Evolutionary conservation across 92 coral and sea anemone genomes (phyloP), one percentile per base, ranked within the genome.

Genomic region (Parazoanthus atlanticus): DNA sequence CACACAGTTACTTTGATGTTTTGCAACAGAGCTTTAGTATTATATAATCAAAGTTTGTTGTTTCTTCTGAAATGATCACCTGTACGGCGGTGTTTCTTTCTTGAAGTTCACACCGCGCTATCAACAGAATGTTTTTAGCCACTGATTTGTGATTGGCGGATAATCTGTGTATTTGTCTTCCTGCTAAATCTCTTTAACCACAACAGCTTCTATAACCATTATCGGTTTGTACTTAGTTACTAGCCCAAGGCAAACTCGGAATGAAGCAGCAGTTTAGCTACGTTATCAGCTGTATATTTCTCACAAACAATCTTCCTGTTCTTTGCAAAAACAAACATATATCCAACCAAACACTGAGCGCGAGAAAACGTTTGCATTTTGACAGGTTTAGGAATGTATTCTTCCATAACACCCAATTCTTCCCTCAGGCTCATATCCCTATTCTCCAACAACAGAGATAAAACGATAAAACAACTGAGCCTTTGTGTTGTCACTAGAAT

Each of bases 141-240:
- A 54, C 71, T 52, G 84, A 32, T 52, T 31, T 31, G 34, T 80
- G 84, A 54, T 54, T 80, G 38, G 70, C 71, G 70, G 84, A 80
- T 80, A 80, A 80, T 80, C 17, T 54, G 71, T 80, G 29, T 79
- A 54, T 80, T 80, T 80, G 71, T 56, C 84, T 28, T 79, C 8
- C 84, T 34, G 11, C 58, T 0, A 79, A 30, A 54, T 79, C 36
- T 47, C 29, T 31, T 80, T 52, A 32, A 80, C 70, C 67, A 29
- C 72, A 80, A 16, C 84, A 80, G 56, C 46, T 34, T 31, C 26
- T 21, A 30, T 13, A 31, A 80, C 34, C 56, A 36, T 54, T 31
- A 54, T 54, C 31, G 84, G 70, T 80, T 80, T 80, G 84, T 32
- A 43, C 54, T 46, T 25, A 26, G 82, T 43, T 78, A 28, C 65